Evolutionary conservation across 2,797 vertebrate genomes (phyloP), one percentile per base, ranked within the genome.

Genomic region (Eleutherodactylus coqui): DNA sequence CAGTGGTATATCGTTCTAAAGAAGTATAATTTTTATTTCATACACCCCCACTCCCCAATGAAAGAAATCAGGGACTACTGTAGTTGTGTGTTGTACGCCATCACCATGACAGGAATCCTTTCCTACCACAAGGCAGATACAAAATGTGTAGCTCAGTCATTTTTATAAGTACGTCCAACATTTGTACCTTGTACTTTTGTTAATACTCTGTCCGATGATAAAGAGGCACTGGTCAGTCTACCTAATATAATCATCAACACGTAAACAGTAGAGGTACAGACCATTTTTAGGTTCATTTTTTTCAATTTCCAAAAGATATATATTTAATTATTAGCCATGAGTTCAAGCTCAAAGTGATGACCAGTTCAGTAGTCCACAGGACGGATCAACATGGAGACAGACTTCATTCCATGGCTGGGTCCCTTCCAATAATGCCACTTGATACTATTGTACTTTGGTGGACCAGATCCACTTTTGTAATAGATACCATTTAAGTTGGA

Each of bases 391-490:
- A 96, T 96, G 55, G 93, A 93, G 1, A 95, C 93, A 91, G 88
- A 90, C 60, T 92, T 94, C 36, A 93, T 91, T 84, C 93, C 93
- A 84, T 95, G 90, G 88, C 93, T 95, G 0, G 95, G 95, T 9
- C 96, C 95, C 86, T 96, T 96, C 96, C 96, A 96, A 45, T 96
- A 96, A 89, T 96, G 96, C 95, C 96, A 96, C 90, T 96, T 96
- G 36, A 96, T 95, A 45, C 95, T 93, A 11, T 95, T 96, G 92
- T 95, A 96, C 84, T 93, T 94, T 55, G 95, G 89, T 36, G 92
- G 92, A 0, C 86, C 94, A 84, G 94, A 93, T 10, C 92, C 91
- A 86, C 92, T 91, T 0, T 93, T 90, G 90, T 96, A 95, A 90
- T 95, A 96, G 64, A 96, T 93, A 47, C 96, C 95, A 75, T 96